A percentile compares a stretch with the other conserved stretches of the same genome.
phyloP scores from a whole-genome alignment of 30 jellyfish, hydroid and myxozoan genomes.

The Turritopsis rubra region DNA sequence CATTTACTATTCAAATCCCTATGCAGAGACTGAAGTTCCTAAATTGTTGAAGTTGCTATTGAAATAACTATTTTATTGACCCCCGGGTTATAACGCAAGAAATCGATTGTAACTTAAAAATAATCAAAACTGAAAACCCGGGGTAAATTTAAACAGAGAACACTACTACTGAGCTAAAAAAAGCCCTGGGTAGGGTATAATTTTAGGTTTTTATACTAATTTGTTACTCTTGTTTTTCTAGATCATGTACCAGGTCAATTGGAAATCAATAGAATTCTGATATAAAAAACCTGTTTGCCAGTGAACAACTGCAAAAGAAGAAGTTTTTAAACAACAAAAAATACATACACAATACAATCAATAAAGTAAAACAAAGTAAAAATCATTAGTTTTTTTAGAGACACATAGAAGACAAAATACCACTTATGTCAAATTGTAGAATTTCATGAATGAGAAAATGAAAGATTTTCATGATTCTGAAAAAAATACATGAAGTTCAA shows the following conservation, averaged over 20 bases:
- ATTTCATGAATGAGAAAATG: too few relatives aligned
- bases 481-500: too few relatives aligned
- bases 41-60: not conserved
- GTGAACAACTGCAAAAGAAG: not conserved
- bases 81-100: not conserved
- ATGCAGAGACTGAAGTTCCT: not conserved
- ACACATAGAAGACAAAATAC: too few relatives aligned
- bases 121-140: slow-evolving; percentile 3
- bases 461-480: too few relatives aligned
- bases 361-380: not conserved
- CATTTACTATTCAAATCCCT: not conserved
- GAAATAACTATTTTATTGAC: not conserved
- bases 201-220: not conserved
- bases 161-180: not conserved
- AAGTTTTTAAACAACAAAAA: not conserved
- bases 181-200: not conserved
- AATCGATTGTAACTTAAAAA: too few relatives aligned
- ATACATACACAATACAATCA: not conserved
- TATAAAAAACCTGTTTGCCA: not conserved
- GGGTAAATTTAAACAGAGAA: not conserved
- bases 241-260: not conserved
- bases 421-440: too few relatives aligned
- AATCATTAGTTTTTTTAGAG: not conserved
- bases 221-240: not conserved
- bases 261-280: not conserved